Base-by-base conservation (phyloP, 2,888 invertebrate genomes). In the Drosophila algonquin region DNA sequence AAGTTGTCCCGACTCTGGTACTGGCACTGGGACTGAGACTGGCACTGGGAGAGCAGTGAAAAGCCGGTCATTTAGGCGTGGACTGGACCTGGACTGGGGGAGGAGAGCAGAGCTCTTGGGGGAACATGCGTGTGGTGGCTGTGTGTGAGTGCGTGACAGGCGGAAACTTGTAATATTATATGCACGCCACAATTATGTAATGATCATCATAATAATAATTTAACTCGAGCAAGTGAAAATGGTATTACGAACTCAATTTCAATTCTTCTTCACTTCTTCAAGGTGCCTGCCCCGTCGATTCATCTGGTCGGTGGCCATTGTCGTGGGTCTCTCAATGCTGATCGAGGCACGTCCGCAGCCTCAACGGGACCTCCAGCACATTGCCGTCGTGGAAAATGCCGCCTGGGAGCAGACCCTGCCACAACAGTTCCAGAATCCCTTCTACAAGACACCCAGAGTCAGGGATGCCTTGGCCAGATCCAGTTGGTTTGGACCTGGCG, bases 401-500 rank as follows among this genome's bases (percentile, higher is more conserved):
- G 93, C 92, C 21, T 93, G 93, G 80, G 95, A 95, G 81, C 93
- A 93, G 60, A 91, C 89, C 0, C 90, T 95, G 52, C 94, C 95
- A 1, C 91, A 92, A n/a, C 92, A 94, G 68, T 90, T 94, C 27
- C 92, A 93, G 62, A 95, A 94, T 87, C 94, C 93, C 0, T 95
- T 94, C 30, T 93, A 94, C 58, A 93, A 93, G 76, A 94, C 95
- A 68, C 94, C 94, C 0, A 91, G 93, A 59, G 92, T 95, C 9
- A 92, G 93, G 45, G 92, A 93, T 57, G 92, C 94, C 0, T 83
- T 95, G 47, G 94, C 94, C 1, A 89, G 94, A 54, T 93, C 93
- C 45, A 95, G 94, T 78, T 93, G 94, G 90, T 93, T 95, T 68
- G 94, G 94, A 53, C 93, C 94, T 14, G 95, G 95, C 44, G 95